These are phyloP conservation scores for Panopea generosa DNA, from an alignment of 2,888 invertebrate species.

Conservation along the genomic window DNA sequence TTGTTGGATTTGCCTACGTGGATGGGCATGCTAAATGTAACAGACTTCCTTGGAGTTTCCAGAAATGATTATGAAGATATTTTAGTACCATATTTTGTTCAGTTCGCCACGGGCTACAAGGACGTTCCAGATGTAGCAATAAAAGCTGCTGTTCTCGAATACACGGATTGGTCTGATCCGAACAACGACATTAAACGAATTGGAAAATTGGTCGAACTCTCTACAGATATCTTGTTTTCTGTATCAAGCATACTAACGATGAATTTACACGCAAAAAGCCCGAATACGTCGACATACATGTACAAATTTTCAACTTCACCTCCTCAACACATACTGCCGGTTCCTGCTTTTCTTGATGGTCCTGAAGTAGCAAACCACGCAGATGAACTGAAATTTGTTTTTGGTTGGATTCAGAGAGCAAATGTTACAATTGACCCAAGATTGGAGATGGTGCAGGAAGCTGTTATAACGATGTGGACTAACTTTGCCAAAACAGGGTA, in stretches of 20 bases:
- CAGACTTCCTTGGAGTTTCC: too few relatives aligned
- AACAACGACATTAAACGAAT: conserved; percentile 90
- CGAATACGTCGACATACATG: conserved; percentile 87
- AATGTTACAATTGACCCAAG: too few relatives aligned
- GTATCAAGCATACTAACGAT: conserved; percentile 91
- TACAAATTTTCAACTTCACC: conserved; percentile 73
- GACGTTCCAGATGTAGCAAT: too few relatives aligned
- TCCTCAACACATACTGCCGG: conserved; percentile 65
- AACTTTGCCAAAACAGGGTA: conserved; percentile 98
- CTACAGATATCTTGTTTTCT: conserved; percentile 97
- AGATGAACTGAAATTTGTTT: conserved; percentile 79
- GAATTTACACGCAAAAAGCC: conserved; percentile 14
- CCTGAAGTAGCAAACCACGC: conserved; percentile 78
- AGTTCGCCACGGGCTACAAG: too few relatives aligned
- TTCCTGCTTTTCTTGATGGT: conserved; percentile 73
- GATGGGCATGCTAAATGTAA: too few relatives aligned
- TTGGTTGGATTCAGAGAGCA: too few relatives aligned
- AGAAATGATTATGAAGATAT: too few relatives aligned
- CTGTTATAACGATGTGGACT: too few relatives aligned
- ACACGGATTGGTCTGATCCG: conserved; percentile 28
- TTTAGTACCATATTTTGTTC: too few relatives aligned
- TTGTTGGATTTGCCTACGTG: too few relatives aligned
- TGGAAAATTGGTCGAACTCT: conserved; percentile 94
- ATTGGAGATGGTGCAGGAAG: conserved; percentile 96
- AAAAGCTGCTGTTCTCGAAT: conserved; percentile 35